Evolutionary conservation across 2,113 vertebrate species (phyloP), one percentile per base, ranked within the genome.

Genomic region (Salvelinus sp.): DNA sequence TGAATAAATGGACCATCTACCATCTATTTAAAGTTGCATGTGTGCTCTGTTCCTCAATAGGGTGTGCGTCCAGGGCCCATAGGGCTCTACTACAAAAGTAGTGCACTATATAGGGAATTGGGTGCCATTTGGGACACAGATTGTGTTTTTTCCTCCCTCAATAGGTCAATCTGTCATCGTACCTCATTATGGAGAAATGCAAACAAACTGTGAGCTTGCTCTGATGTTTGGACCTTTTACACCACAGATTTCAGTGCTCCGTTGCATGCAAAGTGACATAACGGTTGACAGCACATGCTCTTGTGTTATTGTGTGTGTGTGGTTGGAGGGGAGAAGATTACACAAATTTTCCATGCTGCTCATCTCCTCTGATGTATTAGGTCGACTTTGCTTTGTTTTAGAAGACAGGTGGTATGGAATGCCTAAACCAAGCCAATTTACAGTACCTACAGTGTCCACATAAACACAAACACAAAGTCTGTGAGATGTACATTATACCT

Each of bases 231-330:
- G 83, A 65, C 80, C 76, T 84, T 88, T 85, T 85, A 77, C 80
- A 82, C 82, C 79, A 50, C 33, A 68, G 5, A 14, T 81, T 88
- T 89, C 90, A 80, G 76, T 57, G 44, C 44, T 79, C 50, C 81
- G 80, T 91, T 78, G 86, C 88, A 85, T 91, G 90, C 90, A 83
- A 89, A 88, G 79, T 89, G 88, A 92, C 91, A 88, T 84, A 77
- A 78, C 83, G 73, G 50, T 80, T 82, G 84, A 84, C 84, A 70
- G 75, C 77, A 82, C 83, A 78, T 72, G 86, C 81, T 70, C 70
- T 20, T 77, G 2, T 57, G 70, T 27, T 22, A 57, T 47, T 57
- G 48, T 72, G 47, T 28, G 70, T 50, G 47, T 57, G 20, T 72
- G 70, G 25, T 14, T 16, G 82, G 80, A 83, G 82, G 22, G 28